phyloP scores from a whole-genome alignment of 2,113 vertebrate species.

The Phaethornis superciliosus region DNA sequence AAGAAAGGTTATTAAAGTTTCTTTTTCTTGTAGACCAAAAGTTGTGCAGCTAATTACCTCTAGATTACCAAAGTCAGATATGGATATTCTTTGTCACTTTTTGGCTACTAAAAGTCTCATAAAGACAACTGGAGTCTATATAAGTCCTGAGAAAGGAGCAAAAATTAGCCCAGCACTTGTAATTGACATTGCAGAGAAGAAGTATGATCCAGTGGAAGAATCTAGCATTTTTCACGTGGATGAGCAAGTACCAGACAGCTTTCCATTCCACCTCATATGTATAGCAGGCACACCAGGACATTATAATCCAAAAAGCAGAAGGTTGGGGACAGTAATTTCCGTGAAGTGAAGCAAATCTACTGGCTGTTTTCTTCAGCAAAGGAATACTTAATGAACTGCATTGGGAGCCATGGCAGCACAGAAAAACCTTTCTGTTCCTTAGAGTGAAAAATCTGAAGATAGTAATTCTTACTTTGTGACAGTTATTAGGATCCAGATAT shows the following conservation, averaged over 20 bases:
- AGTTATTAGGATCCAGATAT: neutral
- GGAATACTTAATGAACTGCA: neutral
- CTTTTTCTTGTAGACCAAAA: neutral
- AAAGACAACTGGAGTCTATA: neutral
- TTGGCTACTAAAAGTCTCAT: neutral
- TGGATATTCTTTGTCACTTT: neutral
- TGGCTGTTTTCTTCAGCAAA: neutral
- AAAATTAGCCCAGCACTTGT: neutral
- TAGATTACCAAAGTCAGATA: neutral
- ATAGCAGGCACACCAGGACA: neutral
- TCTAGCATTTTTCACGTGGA: neutral
- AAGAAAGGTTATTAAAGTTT: neutral
- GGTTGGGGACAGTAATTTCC: neutral
- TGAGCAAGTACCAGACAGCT: neutral
- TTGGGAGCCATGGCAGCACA: neutral
- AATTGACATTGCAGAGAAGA: neutral
- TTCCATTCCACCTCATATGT: neutral
- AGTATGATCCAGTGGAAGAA: neutral
- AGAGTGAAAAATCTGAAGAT: neutral
- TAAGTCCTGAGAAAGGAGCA: neutral
- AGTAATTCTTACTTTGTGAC: neutral
- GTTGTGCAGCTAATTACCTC: neutral
- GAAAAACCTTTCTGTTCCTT: neutral
- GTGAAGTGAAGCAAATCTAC: neutral
- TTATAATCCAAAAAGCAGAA: neutral